phyloP scores from a whole-genome alignment of 2,113 vertebrate genomes.

The Cranoglanis bouderius region DNA sequence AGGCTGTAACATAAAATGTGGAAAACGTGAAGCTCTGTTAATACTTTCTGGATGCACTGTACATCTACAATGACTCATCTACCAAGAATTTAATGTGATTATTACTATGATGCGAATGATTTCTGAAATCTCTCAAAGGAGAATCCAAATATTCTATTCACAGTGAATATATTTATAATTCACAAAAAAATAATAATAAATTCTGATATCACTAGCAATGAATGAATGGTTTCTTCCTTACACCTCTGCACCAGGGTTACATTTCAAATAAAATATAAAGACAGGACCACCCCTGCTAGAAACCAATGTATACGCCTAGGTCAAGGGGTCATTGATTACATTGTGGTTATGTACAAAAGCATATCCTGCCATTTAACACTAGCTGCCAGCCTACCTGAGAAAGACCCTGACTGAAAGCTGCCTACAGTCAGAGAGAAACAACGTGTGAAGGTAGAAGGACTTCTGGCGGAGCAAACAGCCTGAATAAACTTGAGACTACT shows the following conservation, averaged over 20 bases:
- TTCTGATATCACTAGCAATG: too few species aligned
- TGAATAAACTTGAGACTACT: background rate
- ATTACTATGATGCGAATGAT: background rate
- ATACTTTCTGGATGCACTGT: too few species aligned
- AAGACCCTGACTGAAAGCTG: background rate
- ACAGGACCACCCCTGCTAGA: background rate
- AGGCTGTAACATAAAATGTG: too few species aligned
- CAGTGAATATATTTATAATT: background rate
- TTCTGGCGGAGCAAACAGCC: background rate
- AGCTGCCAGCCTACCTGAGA: background rate
- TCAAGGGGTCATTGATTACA: constrained; percentile 3
- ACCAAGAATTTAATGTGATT: background rate
- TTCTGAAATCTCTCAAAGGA: background rate
- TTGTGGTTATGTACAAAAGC: constrained; percentile 40
- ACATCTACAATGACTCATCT: background rate
- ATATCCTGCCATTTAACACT: constrained; percentile 66
- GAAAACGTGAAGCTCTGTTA: too few species aligned
- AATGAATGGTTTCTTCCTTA: background rate
- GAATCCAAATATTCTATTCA: background rate
- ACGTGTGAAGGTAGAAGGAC: background rate
- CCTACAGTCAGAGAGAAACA: background rate
- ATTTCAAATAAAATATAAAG: background rate
- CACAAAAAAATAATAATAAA: background rate
- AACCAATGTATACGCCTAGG: background rate
- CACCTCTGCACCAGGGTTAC: background rate